Evolutionary conservation across 1,140 invertebrate genomes (phyloP).

Genomic region (Monomorium pharaonis): DNA sequence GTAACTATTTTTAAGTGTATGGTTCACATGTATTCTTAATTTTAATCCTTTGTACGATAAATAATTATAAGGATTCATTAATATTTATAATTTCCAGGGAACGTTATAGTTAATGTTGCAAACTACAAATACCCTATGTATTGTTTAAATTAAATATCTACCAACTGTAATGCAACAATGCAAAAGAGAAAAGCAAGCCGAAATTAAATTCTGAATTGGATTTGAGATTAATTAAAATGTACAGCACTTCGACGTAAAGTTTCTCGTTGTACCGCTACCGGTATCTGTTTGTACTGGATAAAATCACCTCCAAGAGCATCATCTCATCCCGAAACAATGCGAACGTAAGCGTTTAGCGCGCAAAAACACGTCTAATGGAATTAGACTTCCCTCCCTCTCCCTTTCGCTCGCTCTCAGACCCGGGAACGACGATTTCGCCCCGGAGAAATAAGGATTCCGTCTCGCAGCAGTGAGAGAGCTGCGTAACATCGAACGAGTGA

Average conservation of each 20-base stretch:
- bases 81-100: not conserved
- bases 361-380: conserved; percentile 50
- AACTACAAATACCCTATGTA: not conserved
- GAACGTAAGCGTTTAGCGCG: not conserved
- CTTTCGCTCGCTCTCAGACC: not conserved
- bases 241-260: conserved; percentile 7
- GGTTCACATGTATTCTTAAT: not conserved
- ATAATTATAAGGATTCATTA: not conserved
- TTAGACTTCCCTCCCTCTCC: not conserved
- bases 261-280: not conserved
- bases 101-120: not conserved
- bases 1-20: not conserved
- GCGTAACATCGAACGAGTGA: conserved; percentile 5
- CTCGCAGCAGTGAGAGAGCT: not conserved
- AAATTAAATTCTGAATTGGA: conserved; percentile 34
- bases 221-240: conserved; percentile 31
- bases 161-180: not conserved
- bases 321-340: conserved; percentile 4
- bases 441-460: conserved; percentile 34
- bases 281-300: conserved; percentile 18
- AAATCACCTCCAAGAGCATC: conserved; percentile 17
- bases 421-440: conserved; percentile 7
- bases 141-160: not conserved
- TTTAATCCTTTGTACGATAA: not conserved
- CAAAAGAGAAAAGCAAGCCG: not conserved